Conservation (phyloP, 2,888 invertebrate species). For the Dorcus hopei region DNA sequence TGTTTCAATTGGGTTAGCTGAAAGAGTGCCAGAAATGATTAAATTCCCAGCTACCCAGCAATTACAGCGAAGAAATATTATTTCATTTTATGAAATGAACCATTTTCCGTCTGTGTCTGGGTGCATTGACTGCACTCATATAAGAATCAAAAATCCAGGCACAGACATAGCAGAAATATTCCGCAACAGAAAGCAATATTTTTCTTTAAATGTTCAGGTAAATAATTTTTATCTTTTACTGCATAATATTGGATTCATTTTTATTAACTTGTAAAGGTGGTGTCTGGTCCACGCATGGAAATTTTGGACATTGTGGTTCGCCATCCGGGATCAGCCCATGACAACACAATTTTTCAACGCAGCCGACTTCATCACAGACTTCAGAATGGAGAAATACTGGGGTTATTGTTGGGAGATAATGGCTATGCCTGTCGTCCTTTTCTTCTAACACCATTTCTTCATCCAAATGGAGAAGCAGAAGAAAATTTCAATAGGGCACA, state of each 20-base stretch:
- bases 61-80: conserved; percentile 11
- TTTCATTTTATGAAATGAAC: conserved; percentile 11
- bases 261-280: not conserved
- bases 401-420: conserved; percentile 22
- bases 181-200: conserved; percentile 17
- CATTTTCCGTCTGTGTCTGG: conserved; percentile 13
- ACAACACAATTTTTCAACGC: not conserved
- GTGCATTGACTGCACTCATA: conserved; percentile 21
- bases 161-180: conserved; percentile 19
- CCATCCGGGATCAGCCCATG: not conserved
- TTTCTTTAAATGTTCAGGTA: conserved; percentile 20
- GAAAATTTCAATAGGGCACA: conserved; percentile 19
- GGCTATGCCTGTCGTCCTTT: conserved; percentile 24
- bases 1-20: not conserved
- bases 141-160: conserved; percentile 17
- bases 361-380: no score
- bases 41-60: not conserved
- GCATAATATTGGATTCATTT: no score
- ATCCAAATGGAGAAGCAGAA: conserved; percentile 11
- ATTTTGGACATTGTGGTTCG: conserved; percentile 20
- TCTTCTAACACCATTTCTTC: conserved; percentile 22
- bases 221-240: not conserved
- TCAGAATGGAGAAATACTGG: no score
- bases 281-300: conserved; percentile 13
- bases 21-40: not conserved